These are phyloP conservation scores for Phalacrocorax carbo DNA, from an alignment of 2,113 vertebrate species.

Conservation along the genomic window DNA sequence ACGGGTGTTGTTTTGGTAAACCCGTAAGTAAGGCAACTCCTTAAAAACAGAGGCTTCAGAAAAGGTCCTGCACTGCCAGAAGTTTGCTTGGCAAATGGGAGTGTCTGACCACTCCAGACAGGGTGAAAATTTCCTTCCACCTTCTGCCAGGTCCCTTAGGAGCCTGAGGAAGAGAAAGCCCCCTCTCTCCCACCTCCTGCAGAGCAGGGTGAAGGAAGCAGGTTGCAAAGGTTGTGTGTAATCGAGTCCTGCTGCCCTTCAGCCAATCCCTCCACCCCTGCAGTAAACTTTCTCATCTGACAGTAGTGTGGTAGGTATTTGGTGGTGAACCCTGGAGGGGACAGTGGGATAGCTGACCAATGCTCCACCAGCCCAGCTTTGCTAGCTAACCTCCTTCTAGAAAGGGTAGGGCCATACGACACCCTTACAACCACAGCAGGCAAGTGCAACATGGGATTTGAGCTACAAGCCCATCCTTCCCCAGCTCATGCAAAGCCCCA, in stretches of 20 bases:
- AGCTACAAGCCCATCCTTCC: neutral
- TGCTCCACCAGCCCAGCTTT: neutral
- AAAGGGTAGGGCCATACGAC: neutral
- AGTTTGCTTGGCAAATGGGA: neutral
- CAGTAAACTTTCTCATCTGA: neutral
- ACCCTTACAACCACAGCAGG: neutral
- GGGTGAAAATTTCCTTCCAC: neutral
- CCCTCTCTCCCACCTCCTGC: neutral
- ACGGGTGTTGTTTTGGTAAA: neutral
- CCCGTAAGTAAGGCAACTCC: neutral
- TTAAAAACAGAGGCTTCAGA: neutral
- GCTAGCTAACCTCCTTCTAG: neutral
- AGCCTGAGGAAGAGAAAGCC: neutral
- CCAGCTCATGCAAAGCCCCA: neutral
- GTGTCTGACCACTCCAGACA: neutral
- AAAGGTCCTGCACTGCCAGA: neutral
- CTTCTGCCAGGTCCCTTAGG: neutral
- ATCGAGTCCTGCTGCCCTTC: neutral
- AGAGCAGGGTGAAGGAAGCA: neutral
- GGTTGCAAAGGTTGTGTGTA: neutral
- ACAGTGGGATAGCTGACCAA: fast-evolving
- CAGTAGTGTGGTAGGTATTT: fast-evolving
- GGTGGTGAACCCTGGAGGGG: neutral
- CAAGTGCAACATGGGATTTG: neutral
- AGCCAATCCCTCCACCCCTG: neutral